These are phyloP conservation scores for Chrysemys picta DNA, from an alignment of 2,113 vertebrate genomes.

Conservation along the genomic window DNA sequence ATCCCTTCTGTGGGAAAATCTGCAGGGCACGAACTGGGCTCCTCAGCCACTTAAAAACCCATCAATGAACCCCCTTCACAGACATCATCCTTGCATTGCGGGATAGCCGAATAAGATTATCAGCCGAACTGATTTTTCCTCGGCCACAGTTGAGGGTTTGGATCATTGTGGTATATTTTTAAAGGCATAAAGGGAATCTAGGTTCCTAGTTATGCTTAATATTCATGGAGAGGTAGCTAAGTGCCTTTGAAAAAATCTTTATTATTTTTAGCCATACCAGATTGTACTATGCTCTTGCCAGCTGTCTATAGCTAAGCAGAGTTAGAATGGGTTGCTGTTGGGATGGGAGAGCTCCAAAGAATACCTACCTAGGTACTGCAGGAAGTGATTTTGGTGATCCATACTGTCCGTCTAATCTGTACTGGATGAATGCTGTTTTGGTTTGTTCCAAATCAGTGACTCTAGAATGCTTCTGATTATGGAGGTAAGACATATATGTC, in stretches of 20 bases:
- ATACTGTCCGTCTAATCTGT: neutral
- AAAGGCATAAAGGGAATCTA: neutral
- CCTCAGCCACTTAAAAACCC: too few species aligned
- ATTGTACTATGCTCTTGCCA: neutral
- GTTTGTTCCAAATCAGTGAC: neutral
- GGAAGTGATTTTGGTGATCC: neutral
- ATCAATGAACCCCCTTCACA: too few species aligned
- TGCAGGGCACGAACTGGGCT: too few species aligned
- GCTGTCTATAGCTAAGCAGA: neutral
- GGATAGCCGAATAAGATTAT: neutral
- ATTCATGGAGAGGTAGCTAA: neutral
- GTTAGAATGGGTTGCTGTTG: neutral
- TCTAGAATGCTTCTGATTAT: neutral
- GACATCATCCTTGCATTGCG: too few species aligned
- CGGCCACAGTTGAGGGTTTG: neutral
- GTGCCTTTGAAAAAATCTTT: neutral
- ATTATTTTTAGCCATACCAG: neutral
- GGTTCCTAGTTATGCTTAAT: neutral
- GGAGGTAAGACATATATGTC: neutral
- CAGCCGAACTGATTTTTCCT: neutral
- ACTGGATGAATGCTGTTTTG: neutral
- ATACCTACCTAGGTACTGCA: neutral
- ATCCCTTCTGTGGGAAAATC: too few species aligned
- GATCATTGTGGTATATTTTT: accelerated
- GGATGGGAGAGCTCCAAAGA: neutral